A percentile compares a stretch with the other conserved stretches of the same genome.
Conservation (phyloP, 2,113 vertebrate genomes). For the Mus spicilegus region DNA sequence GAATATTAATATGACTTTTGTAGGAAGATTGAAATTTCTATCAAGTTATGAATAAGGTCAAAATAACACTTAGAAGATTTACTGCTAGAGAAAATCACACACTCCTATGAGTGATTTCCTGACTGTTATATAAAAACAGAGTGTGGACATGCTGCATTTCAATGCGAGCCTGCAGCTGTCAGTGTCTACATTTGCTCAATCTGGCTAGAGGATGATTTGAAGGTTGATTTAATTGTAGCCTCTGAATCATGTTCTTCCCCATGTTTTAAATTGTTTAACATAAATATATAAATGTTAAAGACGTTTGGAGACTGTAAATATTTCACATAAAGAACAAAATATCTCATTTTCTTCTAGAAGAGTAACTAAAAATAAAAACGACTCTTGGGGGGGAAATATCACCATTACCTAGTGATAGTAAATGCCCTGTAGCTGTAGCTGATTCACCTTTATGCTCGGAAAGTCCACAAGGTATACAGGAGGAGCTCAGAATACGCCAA, state of each 20-base stretch:
- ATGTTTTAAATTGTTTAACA: constrained; percentile 80
- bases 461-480: neutral
- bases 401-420: constrained; percentile 35
- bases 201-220: constrained; percentile 76
- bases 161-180: constrained; percentile 32
- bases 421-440: constrained; percentile 46
- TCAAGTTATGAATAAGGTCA: constrained; percentile 62
- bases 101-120: constrained; percentile 68
- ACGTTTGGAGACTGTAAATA: constrained; percentile 80
- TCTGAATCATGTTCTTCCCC: constrained; percentile 71
- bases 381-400: constrained; percentile 1
- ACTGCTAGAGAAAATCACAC: constrained; percentile 47
- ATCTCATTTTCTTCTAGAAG: constrained; percentile 52
- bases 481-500: constrained; percentile 59
- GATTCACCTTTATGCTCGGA: constrained; percentile 60
- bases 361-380: constrained; percentile 25
- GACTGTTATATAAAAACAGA: constrained; percentile 37
- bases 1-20: constrained; percentile 71
- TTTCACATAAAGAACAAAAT: constrained; percentile 81
- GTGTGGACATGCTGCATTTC: constrained; percentile 63
- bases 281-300: constrained; percentile 76
- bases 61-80: constrained; percentile 74
- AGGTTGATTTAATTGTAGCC: constrained; percentile 75
- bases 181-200: constrained; percentile 63
- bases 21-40: constrained; percentile 56